Evolutionary conservation across 1,140 invertebrate genomes (phyloP).

Genomic region (Drosophila prosaltans): DNA sequence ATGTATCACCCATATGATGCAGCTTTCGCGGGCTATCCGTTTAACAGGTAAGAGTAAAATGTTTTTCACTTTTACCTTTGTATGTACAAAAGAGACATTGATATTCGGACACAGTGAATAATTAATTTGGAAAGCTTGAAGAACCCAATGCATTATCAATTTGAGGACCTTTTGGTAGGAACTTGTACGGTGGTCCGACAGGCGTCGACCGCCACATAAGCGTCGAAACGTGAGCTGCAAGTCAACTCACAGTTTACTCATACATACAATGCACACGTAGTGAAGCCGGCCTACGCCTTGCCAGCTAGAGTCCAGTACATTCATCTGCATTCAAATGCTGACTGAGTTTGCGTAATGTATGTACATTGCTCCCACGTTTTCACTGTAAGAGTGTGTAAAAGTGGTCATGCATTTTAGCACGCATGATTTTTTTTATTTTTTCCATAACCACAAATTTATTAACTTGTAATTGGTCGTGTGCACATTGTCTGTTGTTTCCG

Average conservation of each 20-base stretch:
- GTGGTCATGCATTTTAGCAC: conserved; percentile 62
- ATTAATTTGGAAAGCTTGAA: not conserved
- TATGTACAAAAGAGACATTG: not conserved
- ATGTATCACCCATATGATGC: conserved; percentile 95
- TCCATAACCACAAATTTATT: conserved; percentile 66
- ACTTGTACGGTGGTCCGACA: conserved; percentile 68
- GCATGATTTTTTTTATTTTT: conserved; percentile 40
- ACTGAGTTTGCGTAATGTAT: conserved; percentile 31
- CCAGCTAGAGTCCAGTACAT: conserved; percentile 37
- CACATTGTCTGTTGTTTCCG: conserved; percentile 60
- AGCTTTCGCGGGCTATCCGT: conserved; percentile 94
- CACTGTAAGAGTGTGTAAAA: conserved; percentile 44
- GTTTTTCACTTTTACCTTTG: conserved; percentile 7
- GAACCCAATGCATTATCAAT: conserved; percentile 10
- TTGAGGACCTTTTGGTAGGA: not conserved
- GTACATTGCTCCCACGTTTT: not conserved
- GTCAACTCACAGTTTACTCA: not conserved
- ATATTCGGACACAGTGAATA: not conserved
- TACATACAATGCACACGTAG: not conserved
- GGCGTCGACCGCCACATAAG: conserved; percentile 64
- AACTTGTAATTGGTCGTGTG: conserved; percentile 74
- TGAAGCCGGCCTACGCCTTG: not conserved
- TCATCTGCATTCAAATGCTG: conserved; percentile 59
- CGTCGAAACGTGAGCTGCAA: conserved; percentile 56
- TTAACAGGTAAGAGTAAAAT: conserved; percentile 92